A percentile compares a stretch with the other conserved stretches of the same genome.
Evolutionary conservation across 2,888 invertebrate species (phyloP).

Genomic region (Stramonita haemastoma): DNA sequence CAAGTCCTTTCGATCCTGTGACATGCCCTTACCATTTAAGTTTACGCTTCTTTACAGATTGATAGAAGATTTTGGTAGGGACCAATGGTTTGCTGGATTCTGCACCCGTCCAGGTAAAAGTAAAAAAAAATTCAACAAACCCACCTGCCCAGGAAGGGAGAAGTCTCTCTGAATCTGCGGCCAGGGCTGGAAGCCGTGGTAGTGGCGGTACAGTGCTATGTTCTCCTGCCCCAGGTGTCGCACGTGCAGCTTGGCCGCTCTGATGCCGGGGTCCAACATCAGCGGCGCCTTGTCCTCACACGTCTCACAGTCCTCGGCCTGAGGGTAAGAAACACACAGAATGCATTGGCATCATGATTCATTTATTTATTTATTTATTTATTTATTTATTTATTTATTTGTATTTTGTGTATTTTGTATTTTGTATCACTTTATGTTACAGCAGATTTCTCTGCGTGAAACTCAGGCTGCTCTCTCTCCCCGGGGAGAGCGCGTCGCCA

Average conservation of each 20-base stretch:
- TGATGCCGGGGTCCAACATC: neutral
- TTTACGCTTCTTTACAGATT: too few species aligned
- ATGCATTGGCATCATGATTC: neutral
- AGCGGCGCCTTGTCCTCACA: neutral
- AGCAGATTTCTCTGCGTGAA: too few species aligned
- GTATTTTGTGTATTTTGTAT: too few species aligned
- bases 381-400: neutral
- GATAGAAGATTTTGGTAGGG: too few species aligned
- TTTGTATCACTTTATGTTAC: too few species aligned
- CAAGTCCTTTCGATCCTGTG: too few species aligned
- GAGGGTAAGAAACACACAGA: neutral
- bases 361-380: neutral
- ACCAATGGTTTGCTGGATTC: too few species aligned
- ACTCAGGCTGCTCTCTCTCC: too few species aligned
- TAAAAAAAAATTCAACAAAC: too few species aligned
- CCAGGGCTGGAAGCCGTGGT: neutral
- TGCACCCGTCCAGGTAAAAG: too few species aligned
- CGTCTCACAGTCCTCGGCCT: conserved; percentile 15
- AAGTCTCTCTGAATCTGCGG: neutral
- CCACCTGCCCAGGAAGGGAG: neutral
- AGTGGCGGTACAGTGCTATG: neutral
- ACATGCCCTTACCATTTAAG: too few species aligned
- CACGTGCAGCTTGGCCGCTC: neutral
- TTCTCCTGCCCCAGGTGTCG: conserved; percentile 8
- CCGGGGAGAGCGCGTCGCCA: too few species aligned